Conservation (phyloP, 2,888 invertebrate species). For the Ellobium chinense region DNA sequence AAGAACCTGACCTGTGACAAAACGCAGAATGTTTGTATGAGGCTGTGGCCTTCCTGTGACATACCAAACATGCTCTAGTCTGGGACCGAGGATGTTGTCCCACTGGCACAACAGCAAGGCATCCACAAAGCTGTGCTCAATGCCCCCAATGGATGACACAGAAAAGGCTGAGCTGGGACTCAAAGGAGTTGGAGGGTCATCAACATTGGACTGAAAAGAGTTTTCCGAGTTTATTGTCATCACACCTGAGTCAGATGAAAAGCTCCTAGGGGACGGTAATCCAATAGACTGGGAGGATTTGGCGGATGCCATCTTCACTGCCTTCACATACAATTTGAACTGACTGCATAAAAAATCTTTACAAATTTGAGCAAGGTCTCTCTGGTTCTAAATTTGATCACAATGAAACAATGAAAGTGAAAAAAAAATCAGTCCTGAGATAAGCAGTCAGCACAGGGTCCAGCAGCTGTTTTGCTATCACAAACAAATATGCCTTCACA, state of each 20-base stretch:
- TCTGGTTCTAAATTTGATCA: no score
- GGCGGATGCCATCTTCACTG: conserved; percentile 15
- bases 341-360: no score
- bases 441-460: background rate
- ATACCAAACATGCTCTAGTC: conserved; percentile 73
- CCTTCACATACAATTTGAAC: no score
- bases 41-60: conserved; percentile 55
- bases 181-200: conserved; percentile 55
- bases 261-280: background rate
- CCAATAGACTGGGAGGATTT: background rate
- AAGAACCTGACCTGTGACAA: conserved; percentile 72
- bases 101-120: conserved; percentile 72
- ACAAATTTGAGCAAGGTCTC: no score
- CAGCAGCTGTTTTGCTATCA: background rate
- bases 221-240: conserved; percentile 32
- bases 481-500: background rate
- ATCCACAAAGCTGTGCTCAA: conserved; percentile 59
- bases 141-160: conserved; percentile 57
- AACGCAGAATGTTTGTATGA: conserved; percentile 58
- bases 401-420: no score
- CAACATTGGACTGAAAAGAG: background rate
- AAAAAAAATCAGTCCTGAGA: no score
- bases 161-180: conserved; percentile 71
- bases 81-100: conserved; percentile 77
- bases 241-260: conserved; percentile 24